A percentile compares a stretch with the other conserved stretches of the same genome.
These are phyloP conservation scores for Knipowitschia caucasica DNA, from an alignment of 2,797 vertebrate genomes.

Conservation along the genomic window DNA sequence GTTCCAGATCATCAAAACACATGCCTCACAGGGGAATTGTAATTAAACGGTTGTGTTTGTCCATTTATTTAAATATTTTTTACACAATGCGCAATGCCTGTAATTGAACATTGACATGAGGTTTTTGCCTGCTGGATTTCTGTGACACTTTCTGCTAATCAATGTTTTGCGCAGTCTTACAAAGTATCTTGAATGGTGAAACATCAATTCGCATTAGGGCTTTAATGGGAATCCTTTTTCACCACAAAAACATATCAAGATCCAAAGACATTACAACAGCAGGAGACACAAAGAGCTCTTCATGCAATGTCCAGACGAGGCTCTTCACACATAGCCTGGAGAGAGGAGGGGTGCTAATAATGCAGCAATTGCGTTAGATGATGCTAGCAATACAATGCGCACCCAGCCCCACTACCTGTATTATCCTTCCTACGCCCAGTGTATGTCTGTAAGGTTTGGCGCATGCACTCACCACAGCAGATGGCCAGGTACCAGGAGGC, in stretches of 20 bases:
- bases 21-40: conserved; percentile 23
- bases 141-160: conserved; percentile 36
- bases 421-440: conserved; percentile 17
- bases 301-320: conserved; percentile 46
- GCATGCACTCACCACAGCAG: conserved; percentile 72
- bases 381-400: conserved; percentile 48
- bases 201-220: conserved; percentile 26
- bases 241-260: conserved; percentile 43
- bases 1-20: conserved; percentile 44
- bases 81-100: neutral
- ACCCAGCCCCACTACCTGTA: conserved; percentile 53
- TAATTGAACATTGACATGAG: neutral
- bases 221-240: conserved; percentile 19
- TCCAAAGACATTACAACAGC: conserved; percentile 36
- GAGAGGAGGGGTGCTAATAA: conserved; percentile 27
- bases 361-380: conserved; percentile 52
- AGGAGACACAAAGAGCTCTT: conserved; percentile 65
- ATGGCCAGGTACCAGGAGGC: conserved; percentile 65
- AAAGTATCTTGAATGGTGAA: conserved; percentile 32
- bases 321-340: conserved; percentile 16
- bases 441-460: conserved; percentile 51
- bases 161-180: conserved; percentile 36
- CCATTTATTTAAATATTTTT: neutral
- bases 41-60: conserved; percentile 30
- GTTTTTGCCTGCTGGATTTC: conserved; percentile 28